A percentile compares a stretch with the other conserved stretches of the same genome.
These are phyloP conservation scores for Triplophysa bombifrons DNA, from an alignment of 2,797 vertebrate genomes.

Conservation along the genomic window DNA sequence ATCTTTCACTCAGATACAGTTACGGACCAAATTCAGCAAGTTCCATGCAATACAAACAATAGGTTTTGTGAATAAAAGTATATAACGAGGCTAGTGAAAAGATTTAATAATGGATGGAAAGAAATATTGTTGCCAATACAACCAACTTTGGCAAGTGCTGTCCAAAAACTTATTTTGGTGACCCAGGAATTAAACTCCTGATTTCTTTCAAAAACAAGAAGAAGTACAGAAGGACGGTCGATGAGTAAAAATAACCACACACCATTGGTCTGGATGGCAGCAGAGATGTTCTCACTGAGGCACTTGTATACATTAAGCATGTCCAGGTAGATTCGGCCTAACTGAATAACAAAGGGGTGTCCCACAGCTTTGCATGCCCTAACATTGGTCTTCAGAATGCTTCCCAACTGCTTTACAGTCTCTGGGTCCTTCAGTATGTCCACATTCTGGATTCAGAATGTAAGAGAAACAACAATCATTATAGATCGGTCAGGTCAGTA, in stretches of 20 bases:
- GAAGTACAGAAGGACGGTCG: background rate
- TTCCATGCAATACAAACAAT: slow-evolving; percentile 38
- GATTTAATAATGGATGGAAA: no score
- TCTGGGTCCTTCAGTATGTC: slow-evolving; percentile 98
- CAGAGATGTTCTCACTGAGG: slow-evolving; percentile 99
- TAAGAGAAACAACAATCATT: background rate
- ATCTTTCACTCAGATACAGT: background rate
- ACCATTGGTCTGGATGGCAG: slow-evolving; percentile 99
- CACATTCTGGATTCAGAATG: slow-evolving; percentile 82
- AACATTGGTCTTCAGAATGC: slow-evolving; percentile 98
- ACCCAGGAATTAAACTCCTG: no score
- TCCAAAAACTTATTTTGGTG: no score
- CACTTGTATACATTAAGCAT: slow-evolving; percentile 99
- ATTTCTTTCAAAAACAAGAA: no score
- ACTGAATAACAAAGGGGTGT: slow-evolving; percentile 97
- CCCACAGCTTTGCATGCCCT: slow-evolving; percentile 97
- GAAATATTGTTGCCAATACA: background rate
- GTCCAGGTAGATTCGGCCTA: slow-evolving; percentile 98
- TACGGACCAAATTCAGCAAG: slow-evolving; percentile 59
- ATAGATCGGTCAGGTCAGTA: background rate
- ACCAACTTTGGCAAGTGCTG: no score
- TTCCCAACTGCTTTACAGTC: slow-evolving; percentile 97
- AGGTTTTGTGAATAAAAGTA: background rate
- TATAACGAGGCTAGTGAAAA: background rate
- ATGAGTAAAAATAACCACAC: slow-evolving; percentile 20